Percentiles rank a stretch among this genome's conserved stretches.
Evolutionary conservation across 1,140 invertebrate genomes (phyloP).

Genomic region (Matsumurasca onukii): DNA sequence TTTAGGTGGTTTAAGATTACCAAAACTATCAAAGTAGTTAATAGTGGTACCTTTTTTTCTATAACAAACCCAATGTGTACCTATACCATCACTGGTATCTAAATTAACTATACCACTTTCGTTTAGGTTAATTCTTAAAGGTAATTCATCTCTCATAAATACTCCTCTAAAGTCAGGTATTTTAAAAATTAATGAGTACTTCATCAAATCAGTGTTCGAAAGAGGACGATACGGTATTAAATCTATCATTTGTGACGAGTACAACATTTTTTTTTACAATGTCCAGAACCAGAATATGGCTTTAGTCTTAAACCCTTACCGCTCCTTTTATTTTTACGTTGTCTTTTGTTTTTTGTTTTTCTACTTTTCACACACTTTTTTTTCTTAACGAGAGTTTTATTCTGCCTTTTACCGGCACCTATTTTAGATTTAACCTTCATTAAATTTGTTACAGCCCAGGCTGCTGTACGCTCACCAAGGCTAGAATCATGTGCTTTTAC

Average conservation of each 20-base stretch:
- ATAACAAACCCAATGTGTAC: constrained; percentile 47
- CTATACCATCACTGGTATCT: constrained; percentile 38
- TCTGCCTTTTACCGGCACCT: constrained; percentile 31
- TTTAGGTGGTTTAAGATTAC: constrained; percentile 19
- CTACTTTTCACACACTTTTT: background rate
- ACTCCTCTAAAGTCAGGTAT: constrained; percentile 36
- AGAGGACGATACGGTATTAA: constrained; percentile 24
- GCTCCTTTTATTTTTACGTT: background rate
- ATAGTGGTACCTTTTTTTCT: constrained; percentile 37
- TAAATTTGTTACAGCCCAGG: constrained; percentile 42
- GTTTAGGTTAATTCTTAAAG: constrained; percentile 36
- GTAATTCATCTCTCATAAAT: constrained; percentile 34
- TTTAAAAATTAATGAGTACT: background rate
- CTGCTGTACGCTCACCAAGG: constrained; percentile 45
- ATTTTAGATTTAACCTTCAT: constrained; percentile 47
- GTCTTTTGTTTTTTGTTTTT: background rate
- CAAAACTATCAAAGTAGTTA: constrained; percentile 29
- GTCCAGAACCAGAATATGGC: constrained; percentile 27
- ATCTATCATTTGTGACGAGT: constrained; percentile 1
- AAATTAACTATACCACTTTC: constrained; percentile 46
- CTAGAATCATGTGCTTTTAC: constrained; percentile 46
- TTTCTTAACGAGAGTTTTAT: background rate
- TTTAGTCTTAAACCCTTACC: constrained; percentile 29
- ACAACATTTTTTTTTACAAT: constrained; percentile 18
- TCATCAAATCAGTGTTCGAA: constrained; percentile 16